Base-by-base conservation (phyloP, 2,113 vertebrate species). In the Cygnus buccinator region DNA sequence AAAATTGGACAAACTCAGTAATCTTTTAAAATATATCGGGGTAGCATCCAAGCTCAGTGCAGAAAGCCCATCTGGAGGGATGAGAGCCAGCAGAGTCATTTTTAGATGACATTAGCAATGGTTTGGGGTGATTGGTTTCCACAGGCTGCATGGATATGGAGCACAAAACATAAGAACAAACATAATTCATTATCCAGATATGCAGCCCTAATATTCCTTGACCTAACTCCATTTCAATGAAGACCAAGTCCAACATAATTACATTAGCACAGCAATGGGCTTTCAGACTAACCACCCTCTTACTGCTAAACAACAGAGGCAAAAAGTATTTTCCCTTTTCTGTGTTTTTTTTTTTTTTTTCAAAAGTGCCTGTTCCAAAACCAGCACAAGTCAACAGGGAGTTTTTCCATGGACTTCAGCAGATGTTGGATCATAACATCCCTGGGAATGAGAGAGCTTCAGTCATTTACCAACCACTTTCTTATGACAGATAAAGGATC, bases 351-450 rank as follows among this genome's bases (percentile, higher is more conserved):
- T 48, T 80, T 22, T 48, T 48, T 89, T 52, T 77, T 59, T 57
- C 58, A 77, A 59, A 92, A 90, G 41, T 58, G 39, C 26, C 39
- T 75, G 37, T 81, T 81, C 74, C 70, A 59, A 74, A 94, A 87
- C 65, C n/a, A 13, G 65, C 65, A 92, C 76, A 90, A 90, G 57
- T 66, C 92, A 93, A 58, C 26, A 39, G 81, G 68, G 77, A 90
- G 21, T 58, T 63, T 92, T 94, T 84, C 90, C 57, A 50, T 35
- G 57, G 83, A 87, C 61, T 85, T 94, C 50, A 68, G 76, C 88
- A 93, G 88, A 86, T 90, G 86, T 57, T 90, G 46, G 88, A 84
- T 97, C 80, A 81, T 77, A 96, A 71, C 70, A 63, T 75, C 52
- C 26, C 54, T 39, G 70, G 75, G 86, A 95, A 79, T 44, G 68